Percentiles rank a stretch among this genome's conserved stretches.
These are phyloP conservation scores for Leptinotarsa haldemani DNA, from an alignment of 2,888 invertebrate species.

Conservation along the genomic window DNA sequence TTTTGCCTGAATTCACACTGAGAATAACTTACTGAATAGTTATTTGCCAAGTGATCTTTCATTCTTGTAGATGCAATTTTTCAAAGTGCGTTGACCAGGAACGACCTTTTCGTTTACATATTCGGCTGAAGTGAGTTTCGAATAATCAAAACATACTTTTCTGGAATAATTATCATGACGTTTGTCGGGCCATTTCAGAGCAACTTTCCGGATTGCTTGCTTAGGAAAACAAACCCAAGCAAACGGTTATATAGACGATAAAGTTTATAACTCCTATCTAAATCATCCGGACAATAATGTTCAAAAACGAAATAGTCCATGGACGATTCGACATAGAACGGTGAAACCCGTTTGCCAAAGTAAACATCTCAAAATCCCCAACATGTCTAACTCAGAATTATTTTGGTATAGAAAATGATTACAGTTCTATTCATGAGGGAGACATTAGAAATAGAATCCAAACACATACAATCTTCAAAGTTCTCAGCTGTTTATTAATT, in stretches of 20 bases:
- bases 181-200: conserved; percentile 1
- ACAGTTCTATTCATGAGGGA: not conserved
- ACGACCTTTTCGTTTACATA: too few relatives aligned
- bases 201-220: conserved; percentile 21
- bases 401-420: not conserved
- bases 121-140: too few relatives aligned
- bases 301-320: conserved; percentile 30
- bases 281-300: conserved; percentile 37
- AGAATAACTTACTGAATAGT: too few relatives aligned
- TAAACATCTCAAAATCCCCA: not conserved
- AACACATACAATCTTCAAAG: too few relatives aligned
- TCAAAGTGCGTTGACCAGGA: too few relatives aligned
- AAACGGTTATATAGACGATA: conserved; percentile 28
- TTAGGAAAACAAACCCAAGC: conserved; percentile 17
- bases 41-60: too few relatives aligned
- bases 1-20: too few relatives aligned
- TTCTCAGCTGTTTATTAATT: too few relatives aligned
- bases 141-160: not conserved
- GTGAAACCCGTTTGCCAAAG: not conserved
- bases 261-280: conserved; percentile 24
- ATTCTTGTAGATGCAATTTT: too few relatives aligned
- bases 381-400: not conserved
- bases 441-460: not conserved
- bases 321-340: conserved; percentile 19
- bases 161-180: not conserved